A percentile compares a stretch with the other conserved stretches of the same genome.
Evolutionary conservation across 2,888 invertebrate species (phyloP).

Genomic region (Pheosia gnoma): DNA sequence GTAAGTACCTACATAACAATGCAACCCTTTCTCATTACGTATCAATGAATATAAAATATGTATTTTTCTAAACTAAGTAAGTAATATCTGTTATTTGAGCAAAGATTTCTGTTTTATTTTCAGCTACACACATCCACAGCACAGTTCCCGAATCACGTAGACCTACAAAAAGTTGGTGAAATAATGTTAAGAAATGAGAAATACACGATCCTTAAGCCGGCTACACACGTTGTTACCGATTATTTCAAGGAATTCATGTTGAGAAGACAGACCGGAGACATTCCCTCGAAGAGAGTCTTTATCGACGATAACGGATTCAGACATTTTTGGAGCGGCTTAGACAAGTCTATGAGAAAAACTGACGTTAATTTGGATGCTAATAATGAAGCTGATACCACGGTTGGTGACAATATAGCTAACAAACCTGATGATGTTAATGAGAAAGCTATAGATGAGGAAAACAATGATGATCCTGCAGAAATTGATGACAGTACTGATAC

Average conservation of each 20-base stretch:
- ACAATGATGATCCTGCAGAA: background rate
- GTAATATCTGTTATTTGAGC: too few relatives aligned
- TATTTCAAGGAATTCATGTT: constrained; percentile 58
- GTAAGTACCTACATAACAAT: constrained; percentile 14
- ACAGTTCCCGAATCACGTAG: constrained; percentile 54
- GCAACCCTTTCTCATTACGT: background rate
- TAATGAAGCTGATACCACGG: background rate
- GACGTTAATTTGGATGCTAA: constrained; percentile 16
- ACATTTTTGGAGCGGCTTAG: constrained; percentile 58
- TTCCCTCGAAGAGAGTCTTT: constrained; percentile 41
- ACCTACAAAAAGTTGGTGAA: constrained; percentile 62
- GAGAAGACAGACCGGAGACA: constrained; percentile 30
- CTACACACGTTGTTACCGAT: constrained; percentile 54
- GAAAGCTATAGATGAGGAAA: background rate
- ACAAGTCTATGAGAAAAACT: constrained; percentile 44
- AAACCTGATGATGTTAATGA: background rate
- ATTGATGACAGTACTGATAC: background rate
- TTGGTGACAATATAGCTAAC: background rate
- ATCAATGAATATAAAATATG: too few relatives aligned
- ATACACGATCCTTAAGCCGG: constrained; percentile 59
- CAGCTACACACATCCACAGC: constrained; percentile 26
- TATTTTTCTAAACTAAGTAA: too few relatives aligned
- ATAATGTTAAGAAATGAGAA: constrained; percentile 51
- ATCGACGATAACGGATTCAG: constrained; percentile 64
- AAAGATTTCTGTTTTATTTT: constrained; percentile 16